These are phyloP conservation scores for Allygus modestus DNA, from an alignment of 2,888 invertebrate genomes.

Conservation along the genomic window DNA sequence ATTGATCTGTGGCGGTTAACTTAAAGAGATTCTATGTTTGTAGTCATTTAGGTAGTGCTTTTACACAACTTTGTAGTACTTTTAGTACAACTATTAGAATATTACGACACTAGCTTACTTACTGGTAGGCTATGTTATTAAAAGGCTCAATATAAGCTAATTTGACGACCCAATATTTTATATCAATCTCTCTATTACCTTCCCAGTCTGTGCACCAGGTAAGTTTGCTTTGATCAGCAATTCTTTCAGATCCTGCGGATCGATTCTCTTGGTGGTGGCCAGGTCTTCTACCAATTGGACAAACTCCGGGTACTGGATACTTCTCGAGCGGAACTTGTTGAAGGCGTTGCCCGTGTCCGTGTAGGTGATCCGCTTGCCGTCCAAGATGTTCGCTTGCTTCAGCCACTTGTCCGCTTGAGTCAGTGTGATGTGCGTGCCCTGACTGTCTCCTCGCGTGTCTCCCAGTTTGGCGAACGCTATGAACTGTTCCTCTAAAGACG, in stretches of 20 bases:
- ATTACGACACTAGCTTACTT: too few species aligned
- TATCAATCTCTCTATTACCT: too few species aligned
- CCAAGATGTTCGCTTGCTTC: slow-evolving; percentile 29
- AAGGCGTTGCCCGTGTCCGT: slow-evolving; percentile 16
- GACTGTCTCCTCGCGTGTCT: neutral
- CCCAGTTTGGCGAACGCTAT: neutral
- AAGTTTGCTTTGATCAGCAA: slow-evolving; percentile 89
- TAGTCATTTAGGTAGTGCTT: too few species aligned
- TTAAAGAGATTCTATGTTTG: too few species aligned
- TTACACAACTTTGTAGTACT: too few species aligned
- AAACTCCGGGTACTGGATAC: slow-evolving; percentile 18
- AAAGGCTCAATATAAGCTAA: too few species aligned
- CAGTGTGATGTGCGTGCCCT: slow-evolving; percentile 20
- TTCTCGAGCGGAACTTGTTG: slow-evolving; percentile 30
- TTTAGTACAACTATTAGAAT: too few species aligned
- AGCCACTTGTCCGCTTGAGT: slow-evolving; percentile 37
- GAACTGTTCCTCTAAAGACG: slow-evolving; percentile 1
- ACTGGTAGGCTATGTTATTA: too few species aligned
- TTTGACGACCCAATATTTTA: too few species aligned
- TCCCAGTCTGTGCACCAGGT: slow-evolving; percentile 77
- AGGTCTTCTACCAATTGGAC: slow-evolving; percentile 89
- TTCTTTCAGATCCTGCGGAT: slow-evolving; percentile 86
- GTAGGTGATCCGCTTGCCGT: neutral
- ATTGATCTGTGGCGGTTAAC: too few species aligned
- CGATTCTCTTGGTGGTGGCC: slow-evolving; percentile 89